Base-by-base conservation (phyloP, 2,113 vertebrate genomes). In the Noturus placidus region DNA sequence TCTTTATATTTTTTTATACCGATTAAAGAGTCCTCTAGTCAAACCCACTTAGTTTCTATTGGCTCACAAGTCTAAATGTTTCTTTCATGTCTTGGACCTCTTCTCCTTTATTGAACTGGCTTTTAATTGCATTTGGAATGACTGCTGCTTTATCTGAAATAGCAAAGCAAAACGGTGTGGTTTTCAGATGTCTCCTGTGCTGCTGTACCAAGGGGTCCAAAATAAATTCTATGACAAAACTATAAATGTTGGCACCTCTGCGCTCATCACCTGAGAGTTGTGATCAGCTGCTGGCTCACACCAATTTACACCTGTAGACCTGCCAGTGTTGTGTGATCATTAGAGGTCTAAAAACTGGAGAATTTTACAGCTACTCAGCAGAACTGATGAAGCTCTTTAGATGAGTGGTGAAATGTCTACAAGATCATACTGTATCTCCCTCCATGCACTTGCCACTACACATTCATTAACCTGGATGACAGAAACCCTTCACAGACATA, bases 321-420 rank as follows among this genome's bases (percentile, higher is more conserved):
- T 11, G 19, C 20, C 33, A 27, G 33, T 61, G 50, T 59, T 81
- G 56, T 56, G 56, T 61, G 76, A 78, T n/a, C 42, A 27, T 35
- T 35, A 80, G 8, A 57, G 25, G 54, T 42, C 61, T 25, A 25
- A 61, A 59, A 35, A 82, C 56, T 25, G 57, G 56, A 33, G 11
- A 38, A 82, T 38, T 38, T 61, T 52, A 42, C 22, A 42, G 54
- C 33, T 82, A 59, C 56, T 59, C 56, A 1, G 20, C 25, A 61
- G 56, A 61, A 57, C 76, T 30, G 50, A 54, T 35, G 52, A 82
- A 59, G 79, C 30, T 25, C 33, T 61, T 25, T 56, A 33, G 52
- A 80, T 57, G 14, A 59, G 54, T 82, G 30, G n/a, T n/a, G 74
- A 50, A 78, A 78, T n/a, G 76, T 82, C 79, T 42, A 38, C 19